These are phyloP conservation scores for Bombus confusus DNA, from an alignment of 1,140 invertebrate genomes.

Conservation along the genomic window DNA sequence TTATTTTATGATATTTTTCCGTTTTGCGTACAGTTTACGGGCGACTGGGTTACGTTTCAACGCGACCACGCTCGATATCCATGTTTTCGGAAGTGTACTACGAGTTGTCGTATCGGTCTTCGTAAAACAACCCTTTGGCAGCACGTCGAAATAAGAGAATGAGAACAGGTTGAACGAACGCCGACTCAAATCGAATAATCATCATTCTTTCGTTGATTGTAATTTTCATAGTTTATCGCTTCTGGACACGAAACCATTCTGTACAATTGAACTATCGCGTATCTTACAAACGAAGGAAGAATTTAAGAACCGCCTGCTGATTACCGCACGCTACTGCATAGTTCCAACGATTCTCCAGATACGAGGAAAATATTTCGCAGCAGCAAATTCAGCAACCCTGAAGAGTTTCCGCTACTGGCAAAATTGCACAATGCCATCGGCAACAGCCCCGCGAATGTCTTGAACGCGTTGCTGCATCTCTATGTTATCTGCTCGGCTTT, in stretches of 20 bases:
- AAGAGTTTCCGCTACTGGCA: not conserved
- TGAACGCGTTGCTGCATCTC: not conserved
- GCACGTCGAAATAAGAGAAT: not conserved
- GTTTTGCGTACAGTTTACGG: not conserved
- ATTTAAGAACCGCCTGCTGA: no score
- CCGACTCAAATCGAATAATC: not conserved
- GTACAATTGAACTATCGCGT: no score
- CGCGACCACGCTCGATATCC: not conserved
- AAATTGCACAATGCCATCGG: not conserved
- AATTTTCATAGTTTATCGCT: not conserved
- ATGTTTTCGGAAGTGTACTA: not conserved
- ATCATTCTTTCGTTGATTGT: not conserved
- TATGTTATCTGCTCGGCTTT: not conserved
- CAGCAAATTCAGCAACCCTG: no score
- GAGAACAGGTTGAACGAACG: not conserved
- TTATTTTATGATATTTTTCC: not conserved
- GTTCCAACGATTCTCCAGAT: no score
- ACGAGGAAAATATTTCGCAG: no score
- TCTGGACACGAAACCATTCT: no score
- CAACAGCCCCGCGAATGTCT: not conserved
- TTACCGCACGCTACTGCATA: no score
- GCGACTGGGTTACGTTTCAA: not conserved
- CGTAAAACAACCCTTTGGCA: not conserved
- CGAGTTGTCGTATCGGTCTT: not conserved
- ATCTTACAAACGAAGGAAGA: no score